Evolutionary conservation across 2,797 vertebrate genomes (phyloP).

Genomic region (Rhyacichthys aspro): DNA sequence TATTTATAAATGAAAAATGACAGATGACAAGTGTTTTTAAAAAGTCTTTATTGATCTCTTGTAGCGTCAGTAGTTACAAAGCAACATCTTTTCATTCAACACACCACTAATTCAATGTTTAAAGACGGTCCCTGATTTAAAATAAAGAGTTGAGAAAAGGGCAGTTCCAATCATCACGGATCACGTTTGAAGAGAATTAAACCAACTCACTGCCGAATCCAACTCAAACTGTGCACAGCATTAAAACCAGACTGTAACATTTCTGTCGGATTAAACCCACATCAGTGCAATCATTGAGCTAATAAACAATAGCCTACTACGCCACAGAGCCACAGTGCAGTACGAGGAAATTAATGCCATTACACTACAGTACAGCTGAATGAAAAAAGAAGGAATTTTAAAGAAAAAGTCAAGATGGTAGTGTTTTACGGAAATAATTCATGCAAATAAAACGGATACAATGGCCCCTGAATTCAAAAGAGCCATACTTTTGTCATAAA

Average conservation of each 20-base stretch:
- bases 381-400: neutral
- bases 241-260: neutral
- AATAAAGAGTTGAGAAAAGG: neutral
- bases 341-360: neutral
- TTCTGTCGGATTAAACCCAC: neutral
- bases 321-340: neutral
- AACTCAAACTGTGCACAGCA: neutral
- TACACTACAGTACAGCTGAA: neutral
- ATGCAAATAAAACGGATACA: too few species aligned
- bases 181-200: too few species aligned
- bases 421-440: too few species aligned
- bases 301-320: neutral
- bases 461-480: too few species aligned
- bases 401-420: too few species aligned
- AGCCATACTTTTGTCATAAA: too few species aligned
- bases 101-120: neutral
- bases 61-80: neutral
- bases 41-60: conserved; percentile 6
- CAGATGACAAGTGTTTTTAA: neutral
- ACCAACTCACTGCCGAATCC: neutral
- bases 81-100: neutral
- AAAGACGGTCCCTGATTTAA: conserved; percentile 5
- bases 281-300: neutral
- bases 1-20: too few species aligned
- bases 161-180: neutral